Percentiles rank a stretch among this genome's conserved stretches.
phyloP scores from a whole-genome alignment of 2,797 vertebrate species.

The Smutsia gigantea region DNA sequence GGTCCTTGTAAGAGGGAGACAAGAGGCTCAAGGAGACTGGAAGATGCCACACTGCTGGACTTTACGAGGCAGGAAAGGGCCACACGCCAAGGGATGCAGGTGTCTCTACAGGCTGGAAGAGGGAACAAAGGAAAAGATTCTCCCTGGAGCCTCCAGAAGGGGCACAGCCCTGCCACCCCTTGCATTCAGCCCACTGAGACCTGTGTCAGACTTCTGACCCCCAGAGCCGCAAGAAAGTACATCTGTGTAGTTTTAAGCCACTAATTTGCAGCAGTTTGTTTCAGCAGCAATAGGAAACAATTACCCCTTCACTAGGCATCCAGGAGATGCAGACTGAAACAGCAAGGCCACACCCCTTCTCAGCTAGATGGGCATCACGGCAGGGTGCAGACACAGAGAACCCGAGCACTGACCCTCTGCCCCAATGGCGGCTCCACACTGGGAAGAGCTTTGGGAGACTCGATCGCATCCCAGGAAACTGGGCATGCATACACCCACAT shows the following conservation, averaged over 20 bases:
- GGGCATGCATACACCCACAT: accelerated
- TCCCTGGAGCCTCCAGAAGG: not conserved
- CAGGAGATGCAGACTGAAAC: not conserved
- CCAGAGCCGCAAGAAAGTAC: accelerated
- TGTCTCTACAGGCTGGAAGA: not conserved
- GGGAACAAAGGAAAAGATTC: accelerated
- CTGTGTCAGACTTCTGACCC: not conserved
- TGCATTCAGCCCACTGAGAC: not conserved
- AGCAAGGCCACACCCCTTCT: accelerated
- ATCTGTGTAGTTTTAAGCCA: accelerated
- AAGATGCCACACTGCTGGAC: not conserved
- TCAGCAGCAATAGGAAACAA: accelerated
- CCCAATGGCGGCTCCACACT: accelerated
- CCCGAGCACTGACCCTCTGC: not conserved
- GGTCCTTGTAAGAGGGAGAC: too few relatives aligned
- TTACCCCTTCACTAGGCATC: not conserved
- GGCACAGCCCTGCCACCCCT: accelerated
- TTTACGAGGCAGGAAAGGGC: not conserved
- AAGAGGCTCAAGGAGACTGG: accelerated
- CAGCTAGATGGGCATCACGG: accelerated
- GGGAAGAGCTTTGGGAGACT: too few relatives aligned
- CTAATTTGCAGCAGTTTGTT: accelerated
- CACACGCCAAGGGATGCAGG: not conserved
- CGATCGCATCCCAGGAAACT: not conserved
- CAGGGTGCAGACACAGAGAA: accelerated